phyloP scores from a whole-genome alignment of 2,888 invertebrate species.

The Ischnura elegans region DNA sequence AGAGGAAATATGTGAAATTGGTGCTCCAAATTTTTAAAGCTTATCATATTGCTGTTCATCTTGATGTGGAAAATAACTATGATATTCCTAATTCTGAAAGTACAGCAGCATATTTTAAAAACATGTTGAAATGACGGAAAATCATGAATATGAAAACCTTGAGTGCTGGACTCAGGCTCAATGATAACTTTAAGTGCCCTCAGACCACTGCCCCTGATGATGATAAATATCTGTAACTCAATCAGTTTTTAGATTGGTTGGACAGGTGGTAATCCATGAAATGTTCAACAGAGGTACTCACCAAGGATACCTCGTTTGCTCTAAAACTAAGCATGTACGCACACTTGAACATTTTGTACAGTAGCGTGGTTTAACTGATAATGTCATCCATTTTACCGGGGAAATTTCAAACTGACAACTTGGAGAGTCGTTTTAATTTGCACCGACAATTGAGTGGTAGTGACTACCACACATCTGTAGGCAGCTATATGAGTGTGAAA shows the following conservation, averaged over 20 bases:
- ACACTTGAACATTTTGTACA: too few species aligned
- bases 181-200: background rate
- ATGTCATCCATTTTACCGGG: background rate
- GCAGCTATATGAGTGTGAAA: too few species aligned
- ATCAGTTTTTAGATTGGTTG: too few species aligned
- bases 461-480: too few species aligned
- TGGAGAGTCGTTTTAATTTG: background rate
- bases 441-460: background rate
- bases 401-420: background rate
- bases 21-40: conserved; percentile 68
- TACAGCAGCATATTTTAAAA: conserved; percentile 48
- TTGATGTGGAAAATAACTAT: background rate
- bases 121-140: background rate
- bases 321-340: too few species aligned
- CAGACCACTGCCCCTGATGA: background rate
- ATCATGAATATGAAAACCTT: conserved; percentile 40
- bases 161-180: background rate
- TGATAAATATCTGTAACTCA: too few species aligned
- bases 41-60: conserved; percentile 52
- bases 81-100: conserved; percentile 24
- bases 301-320: too few species aligned
- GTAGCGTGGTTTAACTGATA: too few species aligned
- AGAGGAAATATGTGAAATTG: conserved; percentile 68
- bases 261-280: too few species aligned
- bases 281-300: too few species aligned